phyloP scores from a whole-genome alignment of 2,113 vertebrate species.

The Bothrops jararaca region DNA sequence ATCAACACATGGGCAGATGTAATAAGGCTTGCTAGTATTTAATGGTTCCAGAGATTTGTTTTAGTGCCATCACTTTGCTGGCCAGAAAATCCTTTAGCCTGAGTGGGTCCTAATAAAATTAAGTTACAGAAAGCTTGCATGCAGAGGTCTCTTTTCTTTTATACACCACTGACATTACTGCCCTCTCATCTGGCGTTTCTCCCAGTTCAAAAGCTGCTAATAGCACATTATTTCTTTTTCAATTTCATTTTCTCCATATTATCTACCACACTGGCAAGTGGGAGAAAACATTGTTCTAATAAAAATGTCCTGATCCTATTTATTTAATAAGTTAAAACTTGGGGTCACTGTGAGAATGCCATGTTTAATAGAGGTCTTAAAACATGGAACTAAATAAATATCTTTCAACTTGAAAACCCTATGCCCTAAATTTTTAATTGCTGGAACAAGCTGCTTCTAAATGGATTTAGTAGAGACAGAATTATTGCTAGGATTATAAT shows the following conservation, averaged over 20 bases:
- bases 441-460: constrained; percentile 59
- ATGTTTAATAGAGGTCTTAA: constrained; percentile 46
- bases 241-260: constrained; percentile 40
- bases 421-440: constrained; percentile 61
- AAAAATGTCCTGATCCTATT: constrained; percentile 52
- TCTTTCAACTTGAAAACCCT: constrained; percentile 37
- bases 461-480: constrained; percentile 50
- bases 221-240: constrained; percentile 48
- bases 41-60: constrained; percentile 16
- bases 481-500: constrained; percentile 55
- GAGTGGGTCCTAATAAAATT: constrained; percentile 27
- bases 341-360: constrained; percentile 44
- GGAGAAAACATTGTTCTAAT: constrained; percentile 50
- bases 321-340: constrained; percentile 54
- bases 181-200: constrained; percentile 52
- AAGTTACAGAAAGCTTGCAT: constrained; percentile 36
- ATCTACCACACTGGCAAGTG: constrained; percentile 40
- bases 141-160: constrained; percentile 33
- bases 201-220: constrained; percentile 54
- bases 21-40: constrained; percentile 4
- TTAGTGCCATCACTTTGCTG: constrained; percentile 28
- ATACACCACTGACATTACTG: constrained; percentile 38
- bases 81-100: constrained; percentile 16
- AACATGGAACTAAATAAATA: constrained; percentile 57
- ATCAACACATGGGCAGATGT: not conserved